Base-by-base conservation (phyloP, 1,140 invertebrate genomes). In the Melitaea cinxia region DNA sequence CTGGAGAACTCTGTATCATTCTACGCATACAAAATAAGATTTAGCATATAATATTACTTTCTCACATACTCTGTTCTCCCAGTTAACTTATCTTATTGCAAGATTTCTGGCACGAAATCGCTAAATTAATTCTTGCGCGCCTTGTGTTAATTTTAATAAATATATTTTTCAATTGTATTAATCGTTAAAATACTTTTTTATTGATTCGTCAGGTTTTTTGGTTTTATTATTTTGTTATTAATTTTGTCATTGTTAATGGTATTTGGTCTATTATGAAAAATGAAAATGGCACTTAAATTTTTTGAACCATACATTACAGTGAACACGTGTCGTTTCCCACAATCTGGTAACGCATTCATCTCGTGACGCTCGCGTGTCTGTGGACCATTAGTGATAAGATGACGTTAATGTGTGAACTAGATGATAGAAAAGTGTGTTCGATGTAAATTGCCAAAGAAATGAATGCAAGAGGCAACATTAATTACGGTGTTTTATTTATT, bases 271-370 rank as follows among this genome's bases (percentile, higher is more conserved):
- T 5, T 23, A 23, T 23, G 12, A 23, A 23, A 9, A 47, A 12
- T 47, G 23, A 47, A 45, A 47, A 33, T 10, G 23, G 19, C 42
- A 47, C 19, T 23, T 23, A 23, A 47, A 47, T 47, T 4, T 23
- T 23, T 21, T 10, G n/a, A 47, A 47, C 19, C 21, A 47, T 47
- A 47, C 10, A 47, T 42, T 42, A 47, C 23, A 12, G 15, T 47
- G 12, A 57, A 42, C 70, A 75, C 65, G 65, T 75, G 73, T 62
- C 55, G 26, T 19, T 65, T 75, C 73, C 62, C 73, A 72, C 70
- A 72, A 70, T 63, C 70, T 60, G 56, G 42, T n/a, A 47, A 47
- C 42, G 54, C 52, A 53, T 50, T 63, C 59, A 49, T 58, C 65
- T 47, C 30, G 39, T 15, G 6, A 24, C 28, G 42, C n/a, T 66